Evolutionary conservation across 2,113 vertebrate species (phyloP).

Genomic region (Otis tarda): DNA sequence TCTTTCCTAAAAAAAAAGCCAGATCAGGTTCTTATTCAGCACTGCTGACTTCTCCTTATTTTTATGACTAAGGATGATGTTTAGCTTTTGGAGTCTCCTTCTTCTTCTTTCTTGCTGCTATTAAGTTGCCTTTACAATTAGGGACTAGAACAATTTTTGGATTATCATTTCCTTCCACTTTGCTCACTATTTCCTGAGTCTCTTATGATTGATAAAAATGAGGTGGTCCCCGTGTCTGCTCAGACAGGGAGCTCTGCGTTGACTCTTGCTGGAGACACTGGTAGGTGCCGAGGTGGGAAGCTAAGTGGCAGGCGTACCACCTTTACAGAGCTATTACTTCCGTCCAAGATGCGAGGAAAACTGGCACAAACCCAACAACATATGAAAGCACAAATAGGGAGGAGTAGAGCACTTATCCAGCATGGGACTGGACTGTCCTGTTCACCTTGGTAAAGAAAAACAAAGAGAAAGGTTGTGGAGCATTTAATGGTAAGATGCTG

Average conservation of each 20-base stretch:
- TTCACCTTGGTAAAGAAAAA: not conserved
- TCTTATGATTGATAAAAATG: not conserved
- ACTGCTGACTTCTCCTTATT: not conserved
- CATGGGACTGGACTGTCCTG: not conserved
- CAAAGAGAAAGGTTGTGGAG: not conserved
- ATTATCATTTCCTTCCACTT: constrained; percentile 26
- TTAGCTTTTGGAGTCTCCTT: constrained; percentile 26
- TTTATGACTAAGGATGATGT: not conserved
- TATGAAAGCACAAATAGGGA: constrained; percentile 38
- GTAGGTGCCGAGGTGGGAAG: not conserved
- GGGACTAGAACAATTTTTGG: constrained; percentile 4
- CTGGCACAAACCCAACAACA: constrained; percentile 16
- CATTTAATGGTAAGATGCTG: not conserved
- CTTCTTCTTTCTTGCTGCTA: constrained; percentile 61
- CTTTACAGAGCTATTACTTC: constrained; percentile 14
- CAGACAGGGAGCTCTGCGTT: not conserved
- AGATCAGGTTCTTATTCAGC: constrained; percentile 30
- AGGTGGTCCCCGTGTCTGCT: not conserved
- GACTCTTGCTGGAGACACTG: not conserved
- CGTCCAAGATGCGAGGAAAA: not conserved
- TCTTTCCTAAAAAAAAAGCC: constrained; percentile 28
- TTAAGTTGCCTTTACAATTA: constrained; percentile 60
- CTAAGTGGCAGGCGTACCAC: not conserved
- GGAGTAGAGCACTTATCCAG: not conserved
- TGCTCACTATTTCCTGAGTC: not conserved